A percentile compares a stretch with the other conserved stretches of the same genome.
These are phyloP conservation scores for Neoaliturus tenellus DNA, from an alignment of 2,888 invertebrate species.

Conservation along the genomic window DNA sequence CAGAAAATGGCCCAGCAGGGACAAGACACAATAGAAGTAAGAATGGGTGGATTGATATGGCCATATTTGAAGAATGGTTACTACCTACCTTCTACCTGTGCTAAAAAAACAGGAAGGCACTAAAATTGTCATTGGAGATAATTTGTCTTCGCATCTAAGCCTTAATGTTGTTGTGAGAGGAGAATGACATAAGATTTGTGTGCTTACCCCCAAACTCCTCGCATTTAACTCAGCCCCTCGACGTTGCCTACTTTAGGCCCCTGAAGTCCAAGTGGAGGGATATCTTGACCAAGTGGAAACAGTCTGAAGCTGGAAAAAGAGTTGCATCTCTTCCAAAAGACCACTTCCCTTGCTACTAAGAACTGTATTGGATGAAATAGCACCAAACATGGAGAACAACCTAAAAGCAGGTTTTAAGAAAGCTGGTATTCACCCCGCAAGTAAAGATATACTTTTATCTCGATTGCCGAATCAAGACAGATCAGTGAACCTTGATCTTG, in stretches of 20 bases:
- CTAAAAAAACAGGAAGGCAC: constrained; percentile 55
- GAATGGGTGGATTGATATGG: constrained; percentile 71
- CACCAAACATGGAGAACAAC: constrained; percentile 34
- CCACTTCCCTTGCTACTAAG: constrained; percentile 56
- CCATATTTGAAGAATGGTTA: constrained; percentile 69
- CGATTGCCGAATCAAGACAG: constrained; percentile 48
- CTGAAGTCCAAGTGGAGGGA: constrained; percentile 63
- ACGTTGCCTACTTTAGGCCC: constrained; percentile 65
- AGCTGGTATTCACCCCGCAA: constrained; percentile 24
- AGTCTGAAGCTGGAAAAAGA: constrained; percentile 52
- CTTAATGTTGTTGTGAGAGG: constrained; percentile 58
- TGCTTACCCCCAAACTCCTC: constrained; percentile 63
- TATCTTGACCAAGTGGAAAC: constrained; percentile 51
- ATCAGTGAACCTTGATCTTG: neutral
- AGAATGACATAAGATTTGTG: constrained; percentile 66
- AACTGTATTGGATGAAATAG: constrained; percentile 28
- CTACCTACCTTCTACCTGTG: constrained; percentile 62
- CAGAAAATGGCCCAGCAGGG: constrained; percentile 69
- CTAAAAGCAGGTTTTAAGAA: constrained; percentile 40
- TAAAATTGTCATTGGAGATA: constrained; percentile 63
- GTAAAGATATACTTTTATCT: neutral
- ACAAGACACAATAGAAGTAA: constrained; percentile 70
- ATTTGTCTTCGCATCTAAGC: constrained; percentile 61
- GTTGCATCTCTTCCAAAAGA: constrained; percentile 55
- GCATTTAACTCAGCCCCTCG: constrained; percentile 66